Conservation (phyloP, 2,113 vertebrate genomes). For the Pseudopipra pipra region DNA sequence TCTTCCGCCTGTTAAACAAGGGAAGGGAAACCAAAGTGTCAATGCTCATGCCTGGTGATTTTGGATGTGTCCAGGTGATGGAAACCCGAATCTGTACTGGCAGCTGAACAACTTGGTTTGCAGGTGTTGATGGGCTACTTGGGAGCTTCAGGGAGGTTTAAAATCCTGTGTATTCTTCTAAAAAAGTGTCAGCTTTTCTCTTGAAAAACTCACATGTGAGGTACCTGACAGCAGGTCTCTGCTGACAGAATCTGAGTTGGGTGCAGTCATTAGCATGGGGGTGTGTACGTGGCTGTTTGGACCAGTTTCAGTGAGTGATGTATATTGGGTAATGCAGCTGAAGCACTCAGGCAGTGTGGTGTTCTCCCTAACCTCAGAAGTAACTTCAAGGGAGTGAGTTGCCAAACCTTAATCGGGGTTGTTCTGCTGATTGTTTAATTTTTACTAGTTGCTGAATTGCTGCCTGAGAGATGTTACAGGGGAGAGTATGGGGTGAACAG, state of each 20-base stretch:
- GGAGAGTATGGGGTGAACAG: neutral
- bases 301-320: neutral
- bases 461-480: neutral
- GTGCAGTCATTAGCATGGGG: neutral
- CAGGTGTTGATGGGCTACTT: neutral
- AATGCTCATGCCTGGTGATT: neutral
- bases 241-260: neutral
- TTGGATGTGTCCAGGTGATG: neutral
- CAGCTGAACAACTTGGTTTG: neutral
- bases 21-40: neutral
- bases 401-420: neutral
- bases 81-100: neutral
- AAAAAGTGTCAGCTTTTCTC: neutral
- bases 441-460: neutral
- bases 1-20: neutral
- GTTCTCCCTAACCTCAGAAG: neutral
- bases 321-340: neutral
- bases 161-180: neutral
- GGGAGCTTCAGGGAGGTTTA: neutral
- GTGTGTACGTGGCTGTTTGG: accelerated
- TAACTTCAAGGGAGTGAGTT: neutral
- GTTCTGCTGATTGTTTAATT: neutral
- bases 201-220: neutral
- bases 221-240: neutral
- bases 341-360: neutral